Evolutionary conservation across 2,888 invertebrate species (phyloP).

Genomic region (Oegoconia quadripuncta): DNA sequence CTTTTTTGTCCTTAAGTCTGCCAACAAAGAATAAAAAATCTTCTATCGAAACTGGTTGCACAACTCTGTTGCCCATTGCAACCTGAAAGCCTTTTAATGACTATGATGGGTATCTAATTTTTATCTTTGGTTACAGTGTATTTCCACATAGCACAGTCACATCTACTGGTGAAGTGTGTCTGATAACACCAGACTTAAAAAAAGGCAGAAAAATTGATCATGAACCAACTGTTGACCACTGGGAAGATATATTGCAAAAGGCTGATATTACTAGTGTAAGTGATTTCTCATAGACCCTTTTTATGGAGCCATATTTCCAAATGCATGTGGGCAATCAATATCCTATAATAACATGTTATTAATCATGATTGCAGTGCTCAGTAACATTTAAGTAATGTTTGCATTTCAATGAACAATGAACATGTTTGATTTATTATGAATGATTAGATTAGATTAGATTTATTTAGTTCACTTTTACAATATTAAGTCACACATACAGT

Average conservation of each 20-base stretch:
- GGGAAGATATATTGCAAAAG: constrained; percentile 82
- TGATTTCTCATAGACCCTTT: constrained; percentile 4
- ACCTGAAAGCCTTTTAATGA: not conserved
- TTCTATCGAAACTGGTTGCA: too few species aligned
- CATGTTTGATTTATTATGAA: too few species aligned
- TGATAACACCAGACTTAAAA: constrained; percentile 88
- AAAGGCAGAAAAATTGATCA: constrained; percentile 84
- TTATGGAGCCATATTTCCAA: not conserved
- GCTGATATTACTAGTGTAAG: constrained; percentile 80
- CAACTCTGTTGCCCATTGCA: not conserved
- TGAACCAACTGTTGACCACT: constrained; percentile 86
- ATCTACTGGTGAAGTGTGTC: constrained; percentile 84
- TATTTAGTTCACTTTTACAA: too few species aligned
- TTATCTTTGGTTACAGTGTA: constrained; percentile 35
- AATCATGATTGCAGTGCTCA: too few species aligned
- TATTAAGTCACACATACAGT: too few species aligned
- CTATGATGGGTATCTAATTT: constrained; percentile 6
- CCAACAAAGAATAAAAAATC: too few species aligned
- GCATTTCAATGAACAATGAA: too few species aligned
- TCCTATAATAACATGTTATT: too few species aligned
- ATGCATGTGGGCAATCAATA: too few species aligned
- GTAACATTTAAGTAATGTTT: too few species aligned
- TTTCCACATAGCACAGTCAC: constrained; percentile 81
- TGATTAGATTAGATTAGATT: too few species aligned
- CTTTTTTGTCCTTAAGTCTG: too few species aligned